Percentiles rank a stretch among this genome's conserved stretches.
Evolutionary conservation across 2,888 invertebrate species (phyloP).

Genomic region (Drosophila incognita): DNA sequence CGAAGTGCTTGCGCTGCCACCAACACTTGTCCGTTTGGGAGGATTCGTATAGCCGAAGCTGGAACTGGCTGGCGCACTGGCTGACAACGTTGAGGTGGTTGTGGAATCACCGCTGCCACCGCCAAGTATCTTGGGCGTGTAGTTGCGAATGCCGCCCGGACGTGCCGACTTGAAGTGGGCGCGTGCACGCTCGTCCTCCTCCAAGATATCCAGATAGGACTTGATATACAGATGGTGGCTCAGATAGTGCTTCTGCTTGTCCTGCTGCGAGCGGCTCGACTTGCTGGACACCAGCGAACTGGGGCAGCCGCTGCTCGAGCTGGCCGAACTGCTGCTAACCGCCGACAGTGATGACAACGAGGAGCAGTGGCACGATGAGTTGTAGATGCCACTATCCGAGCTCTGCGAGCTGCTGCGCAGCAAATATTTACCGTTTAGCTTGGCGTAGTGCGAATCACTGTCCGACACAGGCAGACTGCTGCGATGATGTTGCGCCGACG

Average conservation of each 20-base stretch:
- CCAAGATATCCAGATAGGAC: constrained; percentile 86
- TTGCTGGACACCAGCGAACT: constrained; percentile 73
- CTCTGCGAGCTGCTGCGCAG: constrained; percentile 73
- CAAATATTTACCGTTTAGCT: constrained; percentile 57
- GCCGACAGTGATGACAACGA: constrained; percentile 77
- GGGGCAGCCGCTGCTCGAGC: constrained; percentile 83
- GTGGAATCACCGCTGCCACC: constrained; percentile 39
- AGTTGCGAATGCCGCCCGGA: constrained; percentile 89
- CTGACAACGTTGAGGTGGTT: constrained; percentile 55
- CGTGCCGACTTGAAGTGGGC: constrained; percentile 86
- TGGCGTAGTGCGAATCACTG: constrained; percentile 70
- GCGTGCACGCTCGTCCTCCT: constrained; percentile 85
- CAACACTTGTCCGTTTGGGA: constrained; percentile 15
- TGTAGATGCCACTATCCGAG: constrained; percentile 82
- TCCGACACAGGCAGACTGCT: constrained; percentile 44
- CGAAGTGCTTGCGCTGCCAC: constrained; percentile 8
- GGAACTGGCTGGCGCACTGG: constrained; percentile 67
- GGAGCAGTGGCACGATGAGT: constrained; percentile 82
- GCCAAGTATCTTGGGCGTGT: constrained; percentile 89
- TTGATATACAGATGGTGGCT: constrained; percentile 87
- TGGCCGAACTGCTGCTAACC: constrained; percentile 84
- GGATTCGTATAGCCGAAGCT: constrained; percentile 50
- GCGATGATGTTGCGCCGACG: constrained; percentile 17
- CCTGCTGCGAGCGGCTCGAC: constrained; percentile 80
- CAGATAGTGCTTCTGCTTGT: constrained; percentile 85